Evolutionary conservation across 2,888 invertebrate genomes (phyloP).

Genomic region (Drosophila borborema): DNA sequence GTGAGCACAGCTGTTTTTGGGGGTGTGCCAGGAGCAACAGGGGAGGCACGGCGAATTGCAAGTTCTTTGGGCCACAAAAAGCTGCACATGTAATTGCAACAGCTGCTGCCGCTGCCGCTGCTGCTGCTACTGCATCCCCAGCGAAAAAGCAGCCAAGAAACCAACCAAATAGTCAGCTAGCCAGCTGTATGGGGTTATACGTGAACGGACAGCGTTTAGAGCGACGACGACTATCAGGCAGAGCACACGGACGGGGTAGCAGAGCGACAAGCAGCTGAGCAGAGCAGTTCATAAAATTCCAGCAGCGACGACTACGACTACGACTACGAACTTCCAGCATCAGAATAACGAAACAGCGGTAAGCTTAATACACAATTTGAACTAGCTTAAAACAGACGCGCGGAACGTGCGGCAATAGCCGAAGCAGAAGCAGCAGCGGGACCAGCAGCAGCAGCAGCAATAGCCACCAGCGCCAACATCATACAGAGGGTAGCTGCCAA

Average conservation of each 20-base stretch:
- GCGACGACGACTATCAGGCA: slow-evolving; percentile 66
- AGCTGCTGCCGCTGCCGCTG: slow-evolving; percentile 2
- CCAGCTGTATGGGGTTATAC: slow-evolving; percentile 29
- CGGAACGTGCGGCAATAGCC: slow-evolving; percentile 11
- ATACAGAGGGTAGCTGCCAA: slow-evolving; percentile 1
- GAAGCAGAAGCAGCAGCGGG: background rate
- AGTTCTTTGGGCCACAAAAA: slow-evolving; percentile 61
- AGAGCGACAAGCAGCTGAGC: slow-evolving; percentile 10
- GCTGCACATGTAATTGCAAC: slow-evolving; percentile 56
- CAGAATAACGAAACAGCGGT: slow-evolving; percentile 50
- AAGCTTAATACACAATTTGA: slow-evolving; percentile 61
- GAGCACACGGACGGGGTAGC: slow-evolving; percentile 30
- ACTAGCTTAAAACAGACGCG: slow-evolving; percentile 43
- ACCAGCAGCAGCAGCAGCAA: background rate
- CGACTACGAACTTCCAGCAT: slow-evolving; percentile 30
- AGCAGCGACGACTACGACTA: slow-evolving; percentile 18
- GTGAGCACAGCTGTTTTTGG: slow-evolving; percentile 57
- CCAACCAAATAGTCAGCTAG: slow-evolving; percentile 30
- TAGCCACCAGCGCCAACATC: background rate
- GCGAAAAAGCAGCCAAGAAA: slow-evolving; percentile 10
- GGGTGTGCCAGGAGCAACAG: background rate
- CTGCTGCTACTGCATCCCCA: slow-evolving; percentile 51
- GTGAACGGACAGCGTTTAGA: slow-evolving; percentile 47
- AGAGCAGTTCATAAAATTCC: slow-evolving; percentile 32
- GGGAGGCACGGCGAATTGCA: slow-evolving; percentile 31